These are phyloP conservation scores for Tridacna crocea DNA, from an alignment of 2,888 invertebrate genomes.

Conservation along the genomic window DNA sequence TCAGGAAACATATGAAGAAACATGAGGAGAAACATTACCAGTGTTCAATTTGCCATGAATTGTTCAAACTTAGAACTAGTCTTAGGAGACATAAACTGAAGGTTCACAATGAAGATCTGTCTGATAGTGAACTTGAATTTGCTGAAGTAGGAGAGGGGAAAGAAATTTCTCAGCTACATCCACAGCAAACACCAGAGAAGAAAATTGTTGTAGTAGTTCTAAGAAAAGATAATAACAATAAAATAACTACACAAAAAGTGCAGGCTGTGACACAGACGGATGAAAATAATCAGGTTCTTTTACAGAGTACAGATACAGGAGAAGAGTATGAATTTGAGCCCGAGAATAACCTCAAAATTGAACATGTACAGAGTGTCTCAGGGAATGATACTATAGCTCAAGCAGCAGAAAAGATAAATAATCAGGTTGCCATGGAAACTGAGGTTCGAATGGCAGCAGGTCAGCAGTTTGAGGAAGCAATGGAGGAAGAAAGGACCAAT, in stretches of 20 bases:
- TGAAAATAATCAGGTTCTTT: not conserved
- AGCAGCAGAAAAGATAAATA: not conserved
- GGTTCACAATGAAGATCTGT: not conserved
- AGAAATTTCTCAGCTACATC: not conserved
- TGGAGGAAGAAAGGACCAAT: conserved; percentile 28
- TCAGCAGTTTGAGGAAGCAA: conserved; percentile 11
- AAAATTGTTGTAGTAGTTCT: conserved; percentile 10
- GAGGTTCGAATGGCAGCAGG: conserved; percentile 7
- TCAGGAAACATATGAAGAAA: conserved; percentile 24
- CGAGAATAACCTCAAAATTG: not conserved
- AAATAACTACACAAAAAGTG: not conserved
- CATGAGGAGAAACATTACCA: conserved; percentile 20
- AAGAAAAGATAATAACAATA: conserved; percentile 13
- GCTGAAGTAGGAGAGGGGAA: not conserved
- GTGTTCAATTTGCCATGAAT: conserved; percentile 12
- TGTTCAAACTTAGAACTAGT: conserved; percentile 23
- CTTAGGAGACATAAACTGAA: conserved; percentile 14
- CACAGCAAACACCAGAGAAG: not conserved
- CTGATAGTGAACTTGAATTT: conserved; percentile 1
- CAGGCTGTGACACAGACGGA: not conserved
- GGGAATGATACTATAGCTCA: not conserved
- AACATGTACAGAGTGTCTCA: not conserved
- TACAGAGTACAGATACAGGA: not conserved
- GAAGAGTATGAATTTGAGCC: not conserved
- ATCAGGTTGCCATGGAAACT: conserved; percentile 3